Conservation (phyloP, 2,113 vertebrate species). For the Cinclus cinclus region DNA sequence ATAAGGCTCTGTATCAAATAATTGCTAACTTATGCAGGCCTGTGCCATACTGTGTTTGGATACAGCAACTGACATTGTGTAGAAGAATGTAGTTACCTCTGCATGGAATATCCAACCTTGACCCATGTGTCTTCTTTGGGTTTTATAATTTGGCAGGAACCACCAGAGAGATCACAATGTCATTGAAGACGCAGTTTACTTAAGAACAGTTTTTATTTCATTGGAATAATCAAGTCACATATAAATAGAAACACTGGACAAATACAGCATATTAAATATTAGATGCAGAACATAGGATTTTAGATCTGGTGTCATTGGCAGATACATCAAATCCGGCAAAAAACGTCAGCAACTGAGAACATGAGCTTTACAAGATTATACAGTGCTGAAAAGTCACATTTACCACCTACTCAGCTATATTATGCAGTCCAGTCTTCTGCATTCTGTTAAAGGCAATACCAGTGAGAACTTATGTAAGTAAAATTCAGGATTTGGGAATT, state of each 20-base stretch:
- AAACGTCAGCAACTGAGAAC: neutral
- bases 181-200: neutral
- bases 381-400: neutral
- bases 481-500: neutral
- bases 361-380: neutral
- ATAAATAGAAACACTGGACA: neutral
- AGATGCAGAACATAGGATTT: neutral
- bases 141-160: neutral
- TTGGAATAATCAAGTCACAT: neutral
- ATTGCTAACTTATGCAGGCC: neutral
- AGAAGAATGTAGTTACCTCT: neutral
- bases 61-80: neutral
- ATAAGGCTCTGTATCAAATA: neutral
- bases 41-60: neutral
- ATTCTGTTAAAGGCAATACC: neutral
- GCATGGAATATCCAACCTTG: neutral
- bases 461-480: neutral
- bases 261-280: neutral
- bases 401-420: neutral
- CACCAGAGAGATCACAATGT: neutral
- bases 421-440: neutral
- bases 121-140: accelerated
- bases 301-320: neutral
- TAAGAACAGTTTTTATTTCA: neutral
- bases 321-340: neutral